phyloP scores from a whole-genome alignment of 2,797 vertebrate species.

The Peromyscus aztecus region DNA sequence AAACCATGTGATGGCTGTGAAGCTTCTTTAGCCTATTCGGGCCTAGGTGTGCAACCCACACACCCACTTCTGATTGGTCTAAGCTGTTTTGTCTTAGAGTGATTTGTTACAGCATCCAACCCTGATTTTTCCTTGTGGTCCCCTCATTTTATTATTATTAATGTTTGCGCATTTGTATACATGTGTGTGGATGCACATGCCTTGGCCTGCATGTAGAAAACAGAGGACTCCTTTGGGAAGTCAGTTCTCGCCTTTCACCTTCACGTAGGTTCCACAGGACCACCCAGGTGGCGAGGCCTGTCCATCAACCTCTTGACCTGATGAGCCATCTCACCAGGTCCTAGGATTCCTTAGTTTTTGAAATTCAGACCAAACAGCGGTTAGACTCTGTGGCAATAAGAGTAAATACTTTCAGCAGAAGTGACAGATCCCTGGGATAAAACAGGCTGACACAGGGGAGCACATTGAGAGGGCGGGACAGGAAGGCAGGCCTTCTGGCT shows the following conservation, averaged over 20 bases:
- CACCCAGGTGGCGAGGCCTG: not conserved
- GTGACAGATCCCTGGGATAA: not conserved
- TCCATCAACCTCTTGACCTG: not conserved
- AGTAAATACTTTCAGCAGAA: not conserved
- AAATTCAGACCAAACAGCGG: not conserved
- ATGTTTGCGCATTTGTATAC: not conserved
- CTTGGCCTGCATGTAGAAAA: not conserved
- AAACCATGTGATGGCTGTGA: not conserved
- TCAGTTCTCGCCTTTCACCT: not conserved
- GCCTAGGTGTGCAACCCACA: not conserved
- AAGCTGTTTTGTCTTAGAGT: not conserved
- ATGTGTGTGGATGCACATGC: not conserved
- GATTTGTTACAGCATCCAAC: not conserved
- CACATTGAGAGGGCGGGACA: not conserved
- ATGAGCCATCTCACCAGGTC: not conserved
- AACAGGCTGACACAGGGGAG: not conserved
- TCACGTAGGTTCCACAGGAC: not conserved
- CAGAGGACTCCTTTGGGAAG: not conserved
- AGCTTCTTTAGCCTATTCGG: not conserved
- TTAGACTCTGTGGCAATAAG: not conserved
- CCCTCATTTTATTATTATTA: not conserved
- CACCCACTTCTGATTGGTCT: not conserved
- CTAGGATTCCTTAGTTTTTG: not conserved
- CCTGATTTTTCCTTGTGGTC: not conserved
- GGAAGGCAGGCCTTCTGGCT: not conserved